A percentile compares a stretch with the other conserved stretches of the same genome.
Conservation (phyloP, 2,113 vertebrate species). For the Chelonoidis abingdonii region DNA sequence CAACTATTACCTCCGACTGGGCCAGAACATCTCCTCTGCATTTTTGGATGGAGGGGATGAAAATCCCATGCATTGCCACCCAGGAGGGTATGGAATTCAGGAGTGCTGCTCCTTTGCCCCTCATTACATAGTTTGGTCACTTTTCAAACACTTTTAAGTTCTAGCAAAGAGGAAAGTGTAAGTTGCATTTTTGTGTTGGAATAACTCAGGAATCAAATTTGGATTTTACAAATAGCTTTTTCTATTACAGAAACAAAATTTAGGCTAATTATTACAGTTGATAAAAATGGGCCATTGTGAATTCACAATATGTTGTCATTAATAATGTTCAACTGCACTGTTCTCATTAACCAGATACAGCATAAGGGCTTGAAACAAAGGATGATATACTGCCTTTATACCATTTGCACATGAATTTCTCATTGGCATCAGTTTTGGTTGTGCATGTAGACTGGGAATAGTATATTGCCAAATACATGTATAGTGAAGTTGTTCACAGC, state of each 20-base stretch:
- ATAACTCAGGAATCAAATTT: background rate
- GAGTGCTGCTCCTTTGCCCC: background rate
- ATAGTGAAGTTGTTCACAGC: background rate
- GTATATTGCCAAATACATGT: background rate
- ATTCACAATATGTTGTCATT: slow-evolving; percentile 5
- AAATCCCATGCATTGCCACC: background rate
- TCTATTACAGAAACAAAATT: slow-evolving; percentile 13
- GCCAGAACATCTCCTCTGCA: background rate
- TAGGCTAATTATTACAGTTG: slow-evolving; percentile 2
- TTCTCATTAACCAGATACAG: background rate
- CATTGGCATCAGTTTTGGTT: background rate
- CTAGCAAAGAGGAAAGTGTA: background rate
- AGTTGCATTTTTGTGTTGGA: background rate
- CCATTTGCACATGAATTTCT: background rate
- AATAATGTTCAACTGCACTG: slow-evolving; percentile 13
- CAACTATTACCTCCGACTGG: slow-evolving; percentile 5
- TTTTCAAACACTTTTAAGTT: background rate
- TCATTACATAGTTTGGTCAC: background rate
- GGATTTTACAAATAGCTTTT: background rate
- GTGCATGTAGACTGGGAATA: background rate
- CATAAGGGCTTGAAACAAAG: background rate
- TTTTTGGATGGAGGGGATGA: background rate
- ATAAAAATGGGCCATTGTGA: slow-evolving; percentile 10
- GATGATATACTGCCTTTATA: background rate
- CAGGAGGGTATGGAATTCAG: background rate